These are phyloP conservation scores for Scomber colias DNA, from an alignment of 2,113 vertebrate species.

Conservation along the genomic window DNA sequence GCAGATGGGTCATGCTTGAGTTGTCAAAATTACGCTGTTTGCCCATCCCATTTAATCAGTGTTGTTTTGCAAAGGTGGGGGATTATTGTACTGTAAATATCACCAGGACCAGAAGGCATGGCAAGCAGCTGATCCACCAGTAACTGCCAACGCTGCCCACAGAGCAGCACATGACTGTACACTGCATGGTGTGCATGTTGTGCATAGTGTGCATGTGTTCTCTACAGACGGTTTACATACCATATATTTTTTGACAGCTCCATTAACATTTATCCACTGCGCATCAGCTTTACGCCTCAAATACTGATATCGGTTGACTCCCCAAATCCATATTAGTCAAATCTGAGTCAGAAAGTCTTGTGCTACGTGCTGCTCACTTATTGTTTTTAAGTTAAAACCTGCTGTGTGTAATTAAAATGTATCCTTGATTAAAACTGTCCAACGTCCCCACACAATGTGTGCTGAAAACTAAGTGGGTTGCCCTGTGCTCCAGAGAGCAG, in stretches of 20 bases:
- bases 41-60: slow-evolving; percentile 20
- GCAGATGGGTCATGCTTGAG: not conserved
- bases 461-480: slow-evolving; percentile 18
- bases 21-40: slow-evolving; percentile 3
- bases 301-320: not conserved
- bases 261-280: not conserved
- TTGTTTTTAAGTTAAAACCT: not conserved
- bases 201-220: not conserved
- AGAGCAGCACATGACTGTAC: slow-evolving; percentile 24
- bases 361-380: not conserved
- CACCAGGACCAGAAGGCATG: slow-evolving; percentile 47
- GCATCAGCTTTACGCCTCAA: not conserved
- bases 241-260: not conserved
- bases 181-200: not conserved
- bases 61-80: slow-evolving; percentile 22
- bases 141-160: slow-evolving; percentile 30
- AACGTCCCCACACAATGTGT: slow-evolving; percentile 27
- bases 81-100: slow-evolving; percentile 56
- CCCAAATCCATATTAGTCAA: not conserved
- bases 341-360: not conserved
- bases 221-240: not conserved
- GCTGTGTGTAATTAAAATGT: not conserved
- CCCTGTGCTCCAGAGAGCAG: slow-evolving; percentile 24
- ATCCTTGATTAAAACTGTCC: slow-evolving; percentile 18
- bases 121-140: slow-evolving; percentile 25